Base-by-base conservation (phyloP, 1,140 invertebrate genomes). In the Metaphire vulgaris region DNA sequence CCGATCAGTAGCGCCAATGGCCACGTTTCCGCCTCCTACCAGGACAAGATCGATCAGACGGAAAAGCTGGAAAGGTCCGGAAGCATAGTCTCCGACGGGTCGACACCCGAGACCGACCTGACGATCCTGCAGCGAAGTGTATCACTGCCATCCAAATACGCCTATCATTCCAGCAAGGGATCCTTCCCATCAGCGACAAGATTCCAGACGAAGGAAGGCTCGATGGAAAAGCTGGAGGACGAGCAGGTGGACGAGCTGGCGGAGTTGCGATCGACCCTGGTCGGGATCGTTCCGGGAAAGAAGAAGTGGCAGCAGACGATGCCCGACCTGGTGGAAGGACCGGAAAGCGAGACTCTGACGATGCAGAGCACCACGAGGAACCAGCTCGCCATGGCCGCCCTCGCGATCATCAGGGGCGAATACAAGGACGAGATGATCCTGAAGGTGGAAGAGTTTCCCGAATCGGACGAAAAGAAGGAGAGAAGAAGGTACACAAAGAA, bases 251-350 rank as follows among this genome's bases (percentile, higher is more conserved):
- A 73, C 41, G 41, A 73, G 32, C 33, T 73, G 1, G 41, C 72
- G 1, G 72, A 73, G 26, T n/a, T 73, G 32, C 33, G 56, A 16
- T 41, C 72, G 31, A 2, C 6, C 30, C 26, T 73, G 1, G 29
- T 30, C 69, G 1, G 72, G 41, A 34, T 64, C n/a, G 6, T 56
- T 28, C 72, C 72, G 33, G 2, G 31, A 0, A 73, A 73, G 72
- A 73, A 73, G 33, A 31, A 73, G 33, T 73, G 72, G 72, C 72
- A 73, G 26, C 72, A 73, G 41, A 73, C 72, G 26, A 73, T 73
- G 72, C 72, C 72, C 21, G 72, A 73, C 33, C 72, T 73, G 1
- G 72, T 73, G 0, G 72, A 73, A 73, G 72, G 72, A n/a, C 72
- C 72, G 0, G 72, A 73, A n/a, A 73, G 72, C 30, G 72, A 73